phyloP scores from a whole-genome alignment of 2,113 vertebrate genomes.

The Psammodynastes pulverulentus region DNA sequence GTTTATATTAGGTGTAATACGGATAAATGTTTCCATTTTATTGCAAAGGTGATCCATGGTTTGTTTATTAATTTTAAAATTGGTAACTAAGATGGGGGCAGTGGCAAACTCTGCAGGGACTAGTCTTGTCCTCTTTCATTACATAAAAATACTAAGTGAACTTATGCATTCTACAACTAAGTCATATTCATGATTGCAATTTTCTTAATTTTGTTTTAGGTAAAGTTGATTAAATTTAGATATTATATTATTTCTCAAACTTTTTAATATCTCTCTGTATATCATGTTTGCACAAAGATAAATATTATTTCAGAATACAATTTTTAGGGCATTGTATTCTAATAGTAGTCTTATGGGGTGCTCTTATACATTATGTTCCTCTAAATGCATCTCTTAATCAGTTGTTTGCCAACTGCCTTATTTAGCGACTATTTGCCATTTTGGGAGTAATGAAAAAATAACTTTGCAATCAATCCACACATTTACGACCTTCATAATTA shows the following conservation, averaged over 20 bases:
- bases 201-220: not conserved
- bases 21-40: not conserved
- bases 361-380: not conserved
- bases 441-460: not conserved
- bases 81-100: not conserved
- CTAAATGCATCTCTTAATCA: not conserved
- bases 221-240: not conserved
- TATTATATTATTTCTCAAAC: not conserved
- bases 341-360: not conserved
- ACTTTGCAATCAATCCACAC: not conserved
- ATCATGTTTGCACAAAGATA: not conserved
- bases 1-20: not conserved
- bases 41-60: not conserved
- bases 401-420: not conserved
- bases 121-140: not conserved
- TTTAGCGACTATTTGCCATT: not conserved
- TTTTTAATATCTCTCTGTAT: not conserved
- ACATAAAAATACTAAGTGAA: not conserved
- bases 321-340: not conserved
- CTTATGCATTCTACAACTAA: not conserved
- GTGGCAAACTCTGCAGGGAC: not conserved
- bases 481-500: not conserved
- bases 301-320: not conserved
- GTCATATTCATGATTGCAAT: not conserved
- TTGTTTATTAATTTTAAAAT: not conserved